Conservation (phyloP, 2,888 invertebrate species). For the Yponomeuta malinellus region DNA sequence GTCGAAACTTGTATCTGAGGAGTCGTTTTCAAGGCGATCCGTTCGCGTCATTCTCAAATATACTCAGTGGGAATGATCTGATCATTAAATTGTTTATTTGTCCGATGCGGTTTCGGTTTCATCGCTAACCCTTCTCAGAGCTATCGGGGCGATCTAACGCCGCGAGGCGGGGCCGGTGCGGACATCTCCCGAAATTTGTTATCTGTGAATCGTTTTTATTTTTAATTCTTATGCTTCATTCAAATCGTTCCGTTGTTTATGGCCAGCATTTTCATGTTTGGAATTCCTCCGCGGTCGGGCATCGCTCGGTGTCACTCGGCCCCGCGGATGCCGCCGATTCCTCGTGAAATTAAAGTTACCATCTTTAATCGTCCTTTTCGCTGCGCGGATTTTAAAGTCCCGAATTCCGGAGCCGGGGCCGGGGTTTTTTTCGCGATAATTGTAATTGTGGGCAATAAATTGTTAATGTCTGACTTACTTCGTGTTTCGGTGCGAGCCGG, state of each 20-base stretch:
- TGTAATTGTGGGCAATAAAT: constrained; percentile 71
- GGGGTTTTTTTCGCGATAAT: constrained; percentile 60
- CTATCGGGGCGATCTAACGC: constrained; percentile 55
- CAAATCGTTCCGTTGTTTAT: constrained; percentile 74
- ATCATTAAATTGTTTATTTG: constrained; percentile 58
- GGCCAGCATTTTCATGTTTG: constrained; percentile 72
- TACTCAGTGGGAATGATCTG: constrained; percentile 54
- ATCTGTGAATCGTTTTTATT: constrained; percentile 48
- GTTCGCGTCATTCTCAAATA: constrained; percentile 45
- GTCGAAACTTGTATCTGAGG: constrained; percentile 55
- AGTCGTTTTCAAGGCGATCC: constrained; percentile 29
- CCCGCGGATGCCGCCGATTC: constrained; percentile 57
- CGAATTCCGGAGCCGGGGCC: constrained; percentile 51
- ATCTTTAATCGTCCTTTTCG: constrained; percentile 48
- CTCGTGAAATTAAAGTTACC: constrained; percentile 62
- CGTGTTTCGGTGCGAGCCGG: constrained; percentile 39
- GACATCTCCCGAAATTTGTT: constrained; percentile 65
- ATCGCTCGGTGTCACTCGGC: constrained; percentile 32
- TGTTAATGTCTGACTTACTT: constrained; percentile 59
- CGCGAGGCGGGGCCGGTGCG: constrained; percentile 37
- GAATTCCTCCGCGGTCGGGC: constrained; percentile 50
- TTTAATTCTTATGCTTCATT: constrained; percentile 66
- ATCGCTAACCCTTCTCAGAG: constrained; percentile 63
- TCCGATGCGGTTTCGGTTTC: constrained; percentile 61
- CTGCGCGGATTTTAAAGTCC: constrained; percentile 52